Conservation (phyloP, 1,140 invertebrate genomes). For the Phortica variegata region DNA sequence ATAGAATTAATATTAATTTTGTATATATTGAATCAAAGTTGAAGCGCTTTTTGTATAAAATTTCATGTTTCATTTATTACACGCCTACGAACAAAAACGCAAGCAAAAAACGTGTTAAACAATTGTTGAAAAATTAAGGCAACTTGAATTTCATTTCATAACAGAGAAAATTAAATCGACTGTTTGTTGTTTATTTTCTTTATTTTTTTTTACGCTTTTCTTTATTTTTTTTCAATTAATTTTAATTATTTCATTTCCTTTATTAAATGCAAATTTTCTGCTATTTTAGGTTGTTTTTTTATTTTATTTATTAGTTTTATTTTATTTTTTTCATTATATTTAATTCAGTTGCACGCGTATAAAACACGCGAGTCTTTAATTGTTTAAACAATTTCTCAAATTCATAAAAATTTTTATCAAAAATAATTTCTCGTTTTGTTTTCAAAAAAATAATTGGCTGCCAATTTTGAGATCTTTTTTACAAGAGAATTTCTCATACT, state of each 20-base stretch:
- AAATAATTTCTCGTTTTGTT: conserved; percentile 43
- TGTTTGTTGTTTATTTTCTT: conserved; percentile 3
- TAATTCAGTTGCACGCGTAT: conserved; percentile 15
- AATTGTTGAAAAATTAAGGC: conserved; percentile 4
- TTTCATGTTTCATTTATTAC: no score
- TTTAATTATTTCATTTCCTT: neutral
- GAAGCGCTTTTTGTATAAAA: no score
- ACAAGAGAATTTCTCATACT: conserved; percentile 8
- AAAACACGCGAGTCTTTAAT: conserved; percentile 15
- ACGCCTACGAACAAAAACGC: no score
- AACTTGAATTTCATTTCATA: conserved; percentile 1
- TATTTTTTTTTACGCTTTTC: neutral
- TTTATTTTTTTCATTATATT: conserved; percentile 13
- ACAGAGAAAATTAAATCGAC: no score
- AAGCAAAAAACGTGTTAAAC: neutral
- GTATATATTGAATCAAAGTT: no score
- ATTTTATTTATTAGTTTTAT: conserved; percentile 13
- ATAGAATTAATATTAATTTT: no score
- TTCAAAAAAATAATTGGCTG: conserved; percentile 26
- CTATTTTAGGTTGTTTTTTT: neutral
- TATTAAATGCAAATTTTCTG: neutral
- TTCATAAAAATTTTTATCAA: conserved; percentile 45
- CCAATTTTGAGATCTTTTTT: conserved; percentile 53
- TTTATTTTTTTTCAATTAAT: neutral
- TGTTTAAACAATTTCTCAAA: conserved; percentile 16